Evolutionary conservation across 2,797 vertebrate genomes (phyloP), one percentile per base, ranked within the genome.

Genomic region (Chanos chanos): DNA sequence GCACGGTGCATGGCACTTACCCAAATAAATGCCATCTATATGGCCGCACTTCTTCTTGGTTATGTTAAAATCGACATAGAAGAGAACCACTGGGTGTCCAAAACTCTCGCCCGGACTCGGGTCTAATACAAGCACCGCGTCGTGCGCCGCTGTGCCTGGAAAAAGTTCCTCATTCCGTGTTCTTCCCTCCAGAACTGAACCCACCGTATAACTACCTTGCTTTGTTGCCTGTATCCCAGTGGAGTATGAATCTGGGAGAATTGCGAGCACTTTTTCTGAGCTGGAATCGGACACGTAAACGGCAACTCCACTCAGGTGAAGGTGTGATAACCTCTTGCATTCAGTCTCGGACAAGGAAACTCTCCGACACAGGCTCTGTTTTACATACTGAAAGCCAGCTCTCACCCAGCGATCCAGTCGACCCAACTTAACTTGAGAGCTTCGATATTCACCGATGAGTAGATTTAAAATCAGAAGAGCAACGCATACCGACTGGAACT

Each of bases 51-150:
- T 85, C 63, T 89, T 91, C 74, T 90, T 91, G 0, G 89, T 89
- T 47, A 90, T 77, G 18, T 88, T 89, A 60, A 89, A 70, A 36
- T 92, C 89, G 44, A 91, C 75, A 4, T 91, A 90, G 75, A 91
- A 90, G 12, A 92, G 84, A 4, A 87, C 75, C 21, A 92, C 80
- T 0, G 88, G 86, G 70, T 92, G 91, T n/a, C 91, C 90, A 25
- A 92, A 92, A 78, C 83, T 90, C 67, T 90, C 83, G 9, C 81
- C 86, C 0, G 90, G 90, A 54, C 81, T 91, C 0, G 88, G 91
- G 69, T 92, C 91, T 51, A 92, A 72, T 31, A 91, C 82, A 39
- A 92, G 70, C 39, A 91, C 82, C 0, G 81, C 89, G 33, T 92
- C 89, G 1, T 91, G 90, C 34, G 81, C 76, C 8, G 53, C 57